Evolutionary conservation across 2,113 vertebrate genomes (phyloP), one percentile per base, ranked within the genome.

Genomic region (Daboia siamensis): DNA sequence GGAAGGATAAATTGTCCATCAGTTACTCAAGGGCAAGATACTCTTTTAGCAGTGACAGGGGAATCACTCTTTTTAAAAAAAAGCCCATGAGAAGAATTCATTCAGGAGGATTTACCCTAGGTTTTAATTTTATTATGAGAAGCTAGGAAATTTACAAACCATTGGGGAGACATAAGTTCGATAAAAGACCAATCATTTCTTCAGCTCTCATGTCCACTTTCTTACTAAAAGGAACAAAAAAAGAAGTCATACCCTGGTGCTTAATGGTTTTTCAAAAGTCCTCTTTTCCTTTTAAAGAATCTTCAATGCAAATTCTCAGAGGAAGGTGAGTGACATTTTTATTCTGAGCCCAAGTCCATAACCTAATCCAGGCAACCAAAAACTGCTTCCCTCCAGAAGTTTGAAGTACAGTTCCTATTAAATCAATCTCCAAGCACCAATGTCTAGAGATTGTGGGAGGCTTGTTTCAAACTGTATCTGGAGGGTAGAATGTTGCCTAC

Each of bases 261-360:
- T 80, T 80, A 7, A 39, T 33, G 44, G 33, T 44, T 80, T 80
- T 80, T 80, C 17, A 80, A 80, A 39, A 80, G 21, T 44, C 74
- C 74, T 44, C 33, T 80, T 80, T 17, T 21, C 2, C 74, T 80
- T 80, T 80, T 39, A 80, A 44, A 80, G 33, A 44, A 80, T 39
- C 15, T 80, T 39, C 17, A 80, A 21, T 10, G 33, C 33, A 80
- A 80, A 80, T 80, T 44, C 33, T 80, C 17, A 9, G 74, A 80
- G 7, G 33, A 80, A 80, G 15, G 15, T 21, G 74, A 44, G 74
- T 61, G 84, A 64, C 12, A 86, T 3, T 33, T 29, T 84, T 33
- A 5, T 80, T 0, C 91, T 56, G 92, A 39, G 80, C 87, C 93
- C 21, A 92, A 95, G 94, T 80, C 74, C 74, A 44, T 80, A 44